These are phyloP conservation scores for Papilio elwesi DNA, from an alignment of 2,888 invertebrate species.

Conservation along the genomic window DNA sequence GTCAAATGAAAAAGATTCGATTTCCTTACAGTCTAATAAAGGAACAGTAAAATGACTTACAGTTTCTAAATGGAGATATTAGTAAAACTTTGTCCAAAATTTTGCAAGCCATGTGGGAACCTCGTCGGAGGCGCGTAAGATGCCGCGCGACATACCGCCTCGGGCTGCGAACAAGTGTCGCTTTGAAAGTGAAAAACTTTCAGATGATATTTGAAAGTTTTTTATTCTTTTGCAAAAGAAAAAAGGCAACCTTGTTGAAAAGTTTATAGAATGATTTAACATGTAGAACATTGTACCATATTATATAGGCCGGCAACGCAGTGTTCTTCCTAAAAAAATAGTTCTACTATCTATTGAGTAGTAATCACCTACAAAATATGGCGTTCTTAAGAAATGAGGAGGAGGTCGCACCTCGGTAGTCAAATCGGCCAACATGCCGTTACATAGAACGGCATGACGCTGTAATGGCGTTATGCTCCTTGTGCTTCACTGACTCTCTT, in stretches of 20 bases:
- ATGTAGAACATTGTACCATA: not conserved
- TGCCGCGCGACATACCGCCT: not conserved
- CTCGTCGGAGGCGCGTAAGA: not conserved
- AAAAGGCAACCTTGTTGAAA: not conserved
- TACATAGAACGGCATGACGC: too few species aligned
- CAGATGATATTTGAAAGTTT: not conserved
- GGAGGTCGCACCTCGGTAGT: too few species aligned
- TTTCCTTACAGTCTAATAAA: not conserved
- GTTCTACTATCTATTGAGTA: too few species aligned
- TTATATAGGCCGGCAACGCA: too few species aligned
- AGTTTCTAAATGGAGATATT: not conserved
- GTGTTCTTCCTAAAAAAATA: too few species aligned
- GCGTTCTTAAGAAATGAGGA: too few species aligned
- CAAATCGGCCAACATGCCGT: too few species aligned
- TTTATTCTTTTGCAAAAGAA: not conserved
- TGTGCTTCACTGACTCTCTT: too few species aligned
- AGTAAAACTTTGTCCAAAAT: not conserved
- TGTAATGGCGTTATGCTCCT: too few species aligned
- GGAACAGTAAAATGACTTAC: not conserved
- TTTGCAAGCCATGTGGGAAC: not conserved
- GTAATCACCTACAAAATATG: too few species aligned
- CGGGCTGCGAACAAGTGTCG: not conserved
- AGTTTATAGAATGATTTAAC: not conserved
- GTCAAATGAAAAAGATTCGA: not conserved
- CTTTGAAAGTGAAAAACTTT: constrained; percentile 16